Base-by-base conservation (phyloP, 2,797 vertebrate genomes). In the Mormyrus hasselquistii region DNA sequence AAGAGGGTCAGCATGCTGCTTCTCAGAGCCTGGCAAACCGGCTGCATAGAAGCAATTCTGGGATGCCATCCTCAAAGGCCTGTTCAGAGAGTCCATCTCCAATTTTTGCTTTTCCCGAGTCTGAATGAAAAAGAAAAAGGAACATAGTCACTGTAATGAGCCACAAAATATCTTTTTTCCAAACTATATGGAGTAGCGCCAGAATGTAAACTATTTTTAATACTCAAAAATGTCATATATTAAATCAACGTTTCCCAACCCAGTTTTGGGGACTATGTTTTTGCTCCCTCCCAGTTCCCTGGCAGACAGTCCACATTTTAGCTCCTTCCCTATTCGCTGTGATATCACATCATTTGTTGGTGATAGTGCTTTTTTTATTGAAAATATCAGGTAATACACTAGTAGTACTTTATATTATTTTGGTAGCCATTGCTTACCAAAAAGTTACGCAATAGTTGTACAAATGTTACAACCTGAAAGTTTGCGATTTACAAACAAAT, bases 21-120 rank as follows among this genome's bases (percentile, higher is more conserved):
- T 96, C 93, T 98, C 97, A 0, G 96, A 95, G 91, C 97, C 96
- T 0, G 97, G 95, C 96, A 97, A 96, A 19, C 97, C 96, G 89
- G 96, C 95, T 90, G 97, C 97, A 0, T 97, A 97, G 90, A 98
- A 97, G 73, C 98, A 97, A n/a, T 99, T 99, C 92, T 98, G 92
- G 0, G 97, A 96, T 22, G 97, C 97, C 97, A 98, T 96, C 97
- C 97, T 98, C 95, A 99, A 95, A 44, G 98, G 98, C 90, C 98
- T 96, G 96, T 98, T 98, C 96, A 98, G 96, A n/a, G 96, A 97
- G 95, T 99, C 98, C 95, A 98, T 97, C 22, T 97, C 97, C 97
- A 97, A 97, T 96, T 98, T 99, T 95, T 99, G 97, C 93, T 98
- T 97, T 93, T 99, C 98, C 94, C 99, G 96, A 92, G 97, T 98